Base-by-base conservation (phyloP, 1,140 invertebrate species). In the Pissodes strobi region DNA sequence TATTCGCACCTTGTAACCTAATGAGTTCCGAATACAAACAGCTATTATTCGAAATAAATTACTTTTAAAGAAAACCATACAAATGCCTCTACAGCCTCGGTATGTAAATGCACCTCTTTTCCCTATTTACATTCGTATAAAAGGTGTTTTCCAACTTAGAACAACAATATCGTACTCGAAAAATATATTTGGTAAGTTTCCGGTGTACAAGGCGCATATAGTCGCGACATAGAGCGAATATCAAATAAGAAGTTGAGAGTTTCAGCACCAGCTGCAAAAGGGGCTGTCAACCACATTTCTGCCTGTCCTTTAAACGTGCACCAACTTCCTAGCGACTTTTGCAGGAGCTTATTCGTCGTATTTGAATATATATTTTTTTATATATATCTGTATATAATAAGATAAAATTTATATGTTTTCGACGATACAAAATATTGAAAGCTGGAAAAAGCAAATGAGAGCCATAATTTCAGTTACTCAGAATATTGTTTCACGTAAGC, bases 181-280 rank as follows among this genome's bases (percentile, higher is more conserved):
- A 68, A 70, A 69, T 69, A 69, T 64, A 70, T 72, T 70, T 70
- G 62, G 64, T 58, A 70, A 70, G 69, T 69, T 69, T 52, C 57
- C 52, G 64, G 58, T 70, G 53, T 67, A 70, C 67, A 70, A 67
- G 61, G 58, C 71, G 67, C 53, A 58, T 69, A 64, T 62, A 46
- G 4, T 70, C 41, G 55, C 61, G 58, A 69, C 71, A 69, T 67
- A 69, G 48, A 69, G 69, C 69, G 71, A 72, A 72, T 72, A 72
- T 72, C 69, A 72, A 72, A 72, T 72, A 71, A 70, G 70, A 70
- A 71, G 66, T 72, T 69, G 59, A 66, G 70, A 66, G 69, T 58
- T 72, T 72, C 71, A 68, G 69, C 48, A 63, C 58, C 69, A 72
- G 58, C 69, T 72, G 71, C 65, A 59, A 55, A 68, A 71, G 57